These are phyloP conservation scores for Monomorium pharaonis DNA, from an alignment of 1,140 invertebrate species.

Conservation along the genomic window DNA sequence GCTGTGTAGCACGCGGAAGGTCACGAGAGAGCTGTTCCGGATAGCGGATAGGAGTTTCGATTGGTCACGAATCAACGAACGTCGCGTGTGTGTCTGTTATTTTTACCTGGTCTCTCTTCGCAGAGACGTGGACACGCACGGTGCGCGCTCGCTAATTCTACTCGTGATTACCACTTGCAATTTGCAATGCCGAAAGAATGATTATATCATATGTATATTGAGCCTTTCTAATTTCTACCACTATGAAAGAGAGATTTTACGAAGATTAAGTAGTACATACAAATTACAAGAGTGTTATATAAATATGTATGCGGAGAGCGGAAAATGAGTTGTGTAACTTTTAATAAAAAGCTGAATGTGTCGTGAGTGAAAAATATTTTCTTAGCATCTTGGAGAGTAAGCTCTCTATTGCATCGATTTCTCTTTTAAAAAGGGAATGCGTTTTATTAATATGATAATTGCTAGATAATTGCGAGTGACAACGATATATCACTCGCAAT, in stretches of 20 bases:
- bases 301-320: background rate
- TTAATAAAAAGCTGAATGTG: background rate
- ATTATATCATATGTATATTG: background rate
- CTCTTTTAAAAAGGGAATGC: background rate
- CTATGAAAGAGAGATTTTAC: background rate
- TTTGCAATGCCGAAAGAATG: background rate
- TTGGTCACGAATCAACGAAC: constrained; percentile 22
- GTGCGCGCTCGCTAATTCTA: background rate
- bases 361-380: background rate
- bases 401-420: background rate
- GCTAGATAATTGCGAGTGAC: constrained; percentile 2
- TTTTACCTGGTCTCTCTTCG: background rate
- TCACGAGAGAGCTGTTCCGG: constrained; percentile 29
- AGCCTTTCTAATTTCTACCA: background rate
- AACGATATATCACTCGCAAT: constrained; percentile 37
- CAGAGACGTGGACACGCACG: background rate
- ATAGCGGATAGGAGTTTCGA: constrained; percentile 23
- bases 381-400: background rate
- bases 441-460: background rate
- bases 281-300: background rate
- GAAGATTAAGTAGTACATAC: background rate
- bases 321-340: background rate
- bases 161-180: background rate
- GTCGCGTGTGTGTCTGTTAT: background rate
- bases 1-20: constrained; percentile 37